Percentiles rank a stretch among this genome's conserved stretches.
phyloP scores from a whole-genome alignment of 1,140 invertebrate genomes.

The Eufriesea mexicana region DNA sequence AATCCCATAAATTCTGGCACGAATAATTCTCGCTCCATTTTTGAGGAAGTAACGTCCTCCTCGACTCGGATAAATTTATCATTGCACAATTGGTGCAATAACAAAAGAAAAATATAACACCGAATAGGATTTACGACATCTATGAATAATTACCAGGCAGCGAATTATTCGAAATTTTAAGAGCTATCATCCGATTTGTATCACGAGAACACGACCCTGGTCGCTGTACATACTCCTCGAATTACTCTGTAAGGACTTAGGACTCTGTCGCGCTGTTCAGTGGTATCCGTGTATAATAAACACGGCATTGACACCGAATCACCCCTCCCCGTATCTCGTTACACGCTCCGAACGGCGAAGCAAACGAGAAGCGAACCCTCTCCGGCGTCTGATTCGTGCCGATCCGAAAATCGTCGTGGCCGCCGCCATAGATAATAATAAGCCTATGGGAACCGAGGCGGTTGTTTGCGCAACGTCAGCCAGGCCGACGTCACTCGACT shows the following conservation, averaged over 20 bases:
- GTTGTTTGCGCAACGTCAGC: conserved; percentile 21
- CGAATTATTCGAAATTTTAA: no score
- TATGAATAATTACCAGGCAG: no score
- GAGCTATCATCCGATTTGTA: no score
- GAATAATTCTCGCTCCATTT: background rate
- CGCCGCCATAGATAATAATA: conserved; percentile 12
- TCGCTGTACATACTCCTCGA: no score
- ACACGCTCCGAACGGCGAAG: background rate
- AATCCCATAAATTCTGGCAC: conserved; percentile 4
- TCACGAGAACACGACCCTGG: no score
- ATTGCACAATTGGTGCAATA: background rate
- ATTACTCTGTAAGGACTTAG: no score
- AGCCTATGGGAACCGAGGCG: background rate
- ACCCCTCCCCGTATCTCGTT: no score
- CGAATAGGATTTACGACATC: no score
- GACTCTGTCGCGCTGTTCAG: no score
- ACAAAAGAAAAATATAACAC: no score
- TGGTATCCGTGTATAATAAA: no score
- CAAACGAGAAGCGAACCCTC: background rate
- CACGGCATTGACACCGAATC: no score
- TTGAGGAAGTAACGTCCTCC: background rate
- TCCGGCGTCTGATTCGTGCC: background rate
- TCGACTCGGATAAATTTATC: background rate
- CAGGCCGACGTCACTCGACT: background rate
- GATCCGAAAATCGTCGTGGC: background rate